These are phyloP conservation scores for Oxyteleia sp. DNA, from an alignment of 2,888 invertebrate species.

Conservation along the genomic window DNA sequence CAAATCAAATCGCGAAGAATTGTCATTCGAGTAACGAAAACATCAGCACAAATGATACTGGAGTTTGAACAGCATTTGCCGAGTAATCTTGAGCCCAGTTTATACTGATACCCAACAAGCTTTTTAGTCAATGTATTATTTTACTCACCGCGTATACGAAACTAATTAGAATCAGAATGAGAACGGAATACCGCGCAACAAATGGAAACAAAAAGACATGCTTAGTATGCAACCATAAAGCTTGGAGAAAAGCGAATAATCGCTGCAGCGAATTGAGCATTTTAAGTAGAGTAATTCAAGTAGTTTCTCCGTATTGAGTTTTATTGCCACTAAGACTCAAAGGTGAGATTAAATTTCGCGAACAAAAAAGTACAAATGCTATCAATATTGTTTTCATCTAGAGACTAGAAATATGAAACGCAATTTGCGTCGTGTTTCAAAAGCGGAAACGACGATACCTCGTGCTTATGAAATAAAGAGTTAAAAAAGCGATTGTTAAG, in stretches of 20 bases:
- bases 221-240: conserved; percentile 54
- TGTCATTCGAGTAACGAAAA: conserved; percentile 5
- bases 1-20: conserved; percentile 1
- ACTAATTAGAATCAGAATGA: conserved; percentile 69
- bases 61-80: conserved; percentile 35
- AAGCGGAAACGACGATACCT: neutral
- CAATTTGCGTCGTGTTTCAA: conserved; percentile 40
- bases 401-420: conserved; percentile 38
- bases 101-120: conserved; percentile 41
- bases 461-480: conserved; percentile 13
- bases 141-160: conserved; percentile 64
- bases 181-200: conserved; percentile 53
- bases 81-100: conserved; percentile 40
- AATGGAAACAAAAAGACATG: conserved; percentile 65
- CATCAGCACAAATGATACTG: conserved; percentile 28
- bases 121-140: conserved; percentile 64
- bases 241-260: conserved; percentile 64
- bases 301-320: conserved; percentile 60
- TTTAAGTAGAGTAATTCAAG: conserved; percentile 66
- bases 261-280: conserved; percentile 61
- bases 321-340: conserved; percentile 60
- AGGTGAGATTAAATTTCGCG: conserved; percentile 61
- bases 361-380: conserved; percentile 25
- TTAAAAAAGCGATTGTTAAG: conserved; percentile 17
- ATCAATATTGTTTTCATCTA: conserved; percentile 48